Conservation (phyloP, 2,797 vertebrate species). For the Dicrostonyx torquatus region DNA sequence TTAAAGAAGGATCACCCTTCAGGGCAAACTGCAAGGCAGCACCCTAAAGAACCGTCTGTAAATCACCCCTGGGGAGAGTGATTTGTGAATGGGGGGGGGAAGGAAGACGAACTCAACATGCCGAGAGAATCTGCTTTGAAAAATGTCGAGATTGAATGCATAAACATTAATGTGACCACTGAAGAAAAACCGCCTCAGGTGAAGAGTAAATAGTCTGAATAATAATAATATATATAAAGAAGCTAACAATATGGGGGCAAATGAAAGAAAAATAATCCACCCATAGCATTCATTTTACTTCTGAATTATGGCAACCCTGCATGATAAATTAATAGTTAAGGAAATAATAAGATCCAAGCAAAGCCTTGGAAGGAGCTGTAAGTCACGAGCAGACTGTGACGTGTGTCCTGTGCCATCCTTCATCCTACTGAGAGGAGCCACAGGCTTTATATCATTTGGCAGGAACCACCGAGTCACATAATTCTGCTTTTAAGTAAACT, state of each 20-base stretch:
- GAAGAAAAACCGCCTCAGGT: slow-evolving; percentile 64
- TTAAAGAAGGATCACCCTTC: slow-evolving; percentile 24
- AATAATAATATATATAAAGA: slow-evolving; percentile 9
- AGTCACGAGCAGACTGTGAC: slow-evolving; percentile 39
- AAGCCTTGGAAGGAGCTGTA: slow-evolving; percentile 67
- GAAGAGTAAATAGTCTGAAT: slow-evolving; percentile 54
- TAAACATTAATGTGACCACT: slow-evolving; percentile 56
- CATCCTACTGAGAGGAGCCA: slow-evolving; percentile 42
- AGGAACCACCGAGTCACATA: slow-evolving; percentile 65
- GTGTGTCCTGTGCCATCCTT: slow-evolving; percentile 15
- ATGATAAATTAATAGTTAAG: slow-evolving; percentile 76
- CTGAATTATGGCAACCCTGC: slow-evolving; percentile 63
- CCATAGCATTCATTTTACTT: slow-evolving; percentile 61
- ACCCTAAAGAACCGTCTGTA: slow-evolving; percentile 39
- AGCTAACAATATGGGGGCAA: slow-evolving; percentile 61
- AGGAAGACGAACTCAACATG: slow-evolving; percentile 26
- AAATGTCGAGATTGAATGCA: slow-evolving; percentile 30
- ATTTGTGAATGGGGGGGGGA: slow-evolving; percentile 21
- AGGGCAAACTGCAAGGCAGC: slow-evolving; percentile 38
- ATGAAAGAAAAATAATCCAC: slow-evolving; percentile 70
- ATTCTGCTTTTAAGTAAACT: slow-evolving; percentile 73
- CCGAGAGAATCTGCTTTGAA: slow-evolving; percentile 46
- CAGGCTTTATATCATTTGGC: slow-evolving; percentile 60
- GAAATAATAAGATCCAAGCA: slow-evolving; percentile 67
- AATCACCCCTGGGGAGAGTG: slow-evolving; percentile 56